phyloP scores from a whole-genome alignment of 1,140 invertebrate genomes.

The Lasaia peninsularis region DNA sequence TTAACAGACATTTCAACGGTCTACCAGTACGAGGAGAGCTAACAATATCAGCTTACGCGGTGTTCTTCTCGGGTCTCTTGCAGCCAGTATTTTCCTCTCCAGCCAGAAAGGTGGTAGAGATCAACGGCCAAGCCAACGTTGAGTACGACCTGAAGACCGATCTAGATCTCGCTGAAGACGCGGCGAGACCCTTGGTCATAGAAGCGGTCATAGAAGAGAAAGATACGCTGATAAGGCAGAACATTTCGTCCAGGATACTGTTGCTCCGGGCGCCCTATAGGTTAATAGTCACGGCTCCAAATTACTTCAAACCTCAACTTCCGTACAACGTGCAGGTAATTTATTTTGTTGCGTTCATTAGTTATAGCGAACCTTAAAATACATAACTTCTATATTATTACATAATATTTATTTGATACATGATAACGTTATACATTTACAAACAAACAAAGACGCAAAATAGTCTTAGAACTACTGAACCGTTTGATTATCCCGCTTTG shows the following conservation, averaged over 20 bases:
- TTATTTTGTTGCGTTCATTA: conserved; percentile 23
- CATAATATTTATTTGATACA: too few relatives aligned
- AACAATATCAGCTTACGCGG: conserved; percentile 85
- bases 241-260: conserved; percentile 84
- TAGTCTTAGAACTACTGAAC: too few relatives aligned
- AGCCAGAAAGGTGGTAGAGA: conserved; percentile 86
- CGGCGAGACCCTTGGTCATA: conserved; percentile 84
- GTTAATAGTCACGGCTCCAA: conserved; percentile 88
- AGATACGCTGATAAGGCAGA: conserved; percentile 88
- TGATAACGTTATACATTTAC: too few relatives aligned
- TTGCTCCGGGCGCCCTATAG: conserved; percentile 90
- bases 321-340: conserved; percentile 89
- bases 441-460: too few relatives aligned
- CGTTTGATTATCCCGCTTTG: too few relatives aligned
- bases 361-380: too few relatives aligned
- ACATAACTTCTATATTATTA: too few relatives aligned
- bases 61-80: conserved; percentile 86
- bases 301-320: conserved; percentile 92
- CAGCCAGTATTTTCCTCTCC: conserved; percentile 88
- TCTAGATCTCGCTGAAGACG: conserved; percentile 87
- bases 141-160: conserved; percentile 84
- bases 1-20: conserved; percentile 80
- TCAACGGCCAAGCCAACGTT: conserved; percentile 86
- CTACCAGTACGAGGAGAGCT: conserved; percentile 89
- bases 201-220: conserved; percentile 90